Percentiles rank a stretch among this genome's conserved stretches.
Conservation (phyloP, 2,113 vertebrate species). For the Tautogolabrus adspersus region DNA sequence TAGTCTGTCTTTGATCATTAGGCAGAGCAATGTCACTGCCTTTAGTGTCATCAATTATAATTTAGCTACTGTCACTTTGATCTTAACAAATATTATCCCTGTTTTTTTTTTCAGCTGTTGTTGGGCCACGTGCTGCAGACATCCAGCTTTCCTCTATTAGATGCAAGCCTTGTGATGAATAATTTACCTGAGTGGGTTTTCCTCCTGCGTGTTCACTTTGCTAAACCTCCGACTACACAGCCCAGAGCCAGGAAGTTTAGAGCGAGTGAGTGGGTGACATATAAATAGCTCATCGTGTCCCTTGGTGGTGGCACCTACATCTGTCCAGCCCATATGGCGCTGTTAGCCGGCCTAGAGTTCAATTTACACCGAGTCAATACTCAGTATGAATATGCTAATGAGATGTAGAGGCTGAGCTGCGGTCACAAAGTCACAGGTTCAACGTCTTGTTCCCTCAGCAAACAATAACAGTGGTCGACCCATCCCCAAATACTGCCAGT, state of each 20-base stretch:
- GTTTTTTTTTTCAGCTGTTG: slow-evolving; percentile 56
- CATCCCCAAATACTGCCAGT: not conserved
- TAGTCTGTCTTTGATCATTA: slow-evolving; percentile 78
- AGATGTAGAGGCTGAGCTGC: not conserved
- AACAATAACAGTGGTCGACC: not conserved
- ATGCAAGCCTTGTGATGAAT: slow-evolving; percentile 53
- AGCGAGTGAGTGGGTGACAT: slow-evolving; percentile 25
- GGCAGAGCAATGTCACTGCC: slow-evolving; percentile 65
- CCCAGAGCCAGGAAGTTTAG: slow-evolving; percentile 26
- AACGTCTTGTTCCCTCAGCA: not conserved
- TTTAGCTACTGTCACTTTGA: slow-evolving; percentile 67
- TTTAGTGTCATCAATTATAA: slow-evolving; percentile 74
- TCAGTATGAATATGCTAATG: slow-evolving; percentile 15
- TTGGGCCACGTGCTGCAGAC: slow-evolving; percentile 50
- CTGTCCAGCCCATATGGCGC: slow-evolving; percentile 52
- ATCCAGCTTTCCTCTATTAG: slow-evolving; percentile 44
- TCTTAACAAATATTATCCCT: slow-evolving; percentile 72
- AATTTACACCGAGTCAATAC: slow-evolving; percentile 28
- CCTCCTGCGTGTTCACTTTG: slow-evolving; percentile 16
- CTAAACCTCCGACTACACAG: slow-evolving; percentile 34
- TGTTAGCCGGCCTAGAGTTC: slow-evolving; percentile 12
- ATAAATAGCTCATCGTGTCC: slow-evolving; percentile 53
- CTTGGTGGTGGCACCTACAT: slow-evolving; percentile 49
- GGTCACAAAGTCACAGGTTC: slow-evolving; percentile 3
- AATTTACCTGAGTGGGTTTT: slow-evolving; percentile 63